Evolutionary conservation across 2,888 invertebrate species (phyloP).

Genomic region (Parnassius mnemosyne): DNA sequence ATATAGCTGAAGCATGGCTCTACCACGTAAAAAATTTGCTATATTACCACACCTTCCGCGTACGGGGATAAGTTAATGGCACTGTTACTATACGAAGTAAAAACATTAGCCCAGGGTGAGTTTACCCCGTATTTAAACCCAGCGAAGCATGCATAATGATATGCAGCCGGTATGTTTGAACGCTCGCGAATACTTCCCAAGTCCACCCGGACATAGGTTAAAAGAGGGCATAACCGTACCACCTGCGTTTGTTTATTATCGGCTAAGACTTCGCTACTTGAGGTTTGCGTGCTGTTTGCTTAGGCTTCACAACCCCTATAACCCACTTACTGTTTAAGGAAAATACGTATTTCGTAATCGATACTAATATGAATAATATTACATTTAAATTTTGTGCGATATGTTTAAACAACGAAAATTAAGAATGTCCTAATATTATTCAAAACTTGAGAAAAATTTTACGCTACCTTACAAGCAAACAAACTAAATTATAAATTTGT

Average conservation of each 20-base stretch:
- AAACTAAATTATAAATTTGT: constrained; percentile 1
- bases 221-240: constrained; percentile 51
- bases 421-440: too few relatives aligned
- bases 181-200: constrained; percentile 74
- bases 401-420: too few relatives aligned
- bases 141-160: constrained; percentile 76
- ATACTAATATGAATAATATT: background rate
- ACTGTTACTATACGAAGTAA: constrained; percentile 77
- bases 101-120: constrained; percentile 72
- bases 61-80: constrained; percentile 43
- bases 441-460: too few relatives aligned
- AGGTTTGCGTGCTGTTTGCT: constrained; percentile 58
- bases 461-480: background rate
- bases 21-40: too few relatives aligned
- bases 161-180: constrained; percentile 67
- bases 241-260: constrained; percentile 71
- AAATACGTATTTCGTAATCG: constrained; percentile 46
- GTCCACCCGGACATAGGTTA: constrained; percentile 59
- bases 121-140: constrained; percentile 73
- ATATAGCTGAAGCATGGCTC: too few relatives aligned
- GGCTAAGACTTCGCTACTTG: constrained; percentile 55
- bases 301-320: constrained; percentile 53
- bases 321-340: constrained; percentile 62
- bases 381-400: too few relatives aligned
- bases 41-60: constrained; percentile 7